These are phyloP conservation scores for Podotricha telesiphe DNA, from an alignment of 2,888 invertebrate genomes.

Conservation along the genomic window DNA sequence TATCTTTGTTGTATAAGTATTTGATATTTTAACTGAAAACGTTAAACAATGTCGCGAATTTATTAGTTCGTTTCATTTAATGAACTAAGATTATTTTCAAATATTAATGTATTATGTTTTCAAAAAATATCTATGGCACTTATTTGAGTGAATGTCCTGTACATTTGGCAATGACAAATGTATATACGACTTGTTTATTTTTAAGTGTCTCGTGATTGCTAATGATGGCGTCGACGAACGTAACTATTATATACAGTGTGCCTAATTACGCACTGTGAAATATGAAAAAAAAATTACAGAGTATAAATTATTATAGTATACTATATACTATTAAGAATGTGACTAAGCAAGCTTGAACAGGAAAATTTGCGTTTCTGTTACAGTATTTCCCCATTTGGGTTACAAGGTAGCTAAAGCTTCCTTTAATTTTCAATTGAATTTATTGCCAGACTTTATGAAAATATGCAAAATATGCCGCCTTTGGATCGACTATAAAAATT, in stretches of 20 bases:
- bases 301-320: not conserved
- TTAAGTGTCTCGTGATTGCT: constrained; percentile 60
- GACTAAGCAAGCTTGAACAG: constrained; percentile 3
- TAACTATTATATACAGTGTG: constrained; percentile 26
- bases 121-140: not conserved
- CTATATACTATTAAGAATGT: not conserved
- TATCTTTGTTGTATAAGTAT: not conserved
- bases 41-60: not conserved
- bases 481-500: not conserved
- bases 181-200: constrained; percentile 65
- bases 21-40: not conserved
- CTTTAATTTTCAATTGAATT: not conserved
- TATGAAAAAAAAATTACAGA: not conserved
- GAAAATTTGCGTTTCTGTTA: constrained; percentile 19
- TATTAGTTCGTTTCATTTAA: too few relatives aligned
- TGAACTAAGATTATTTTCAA: too few relatives aligned
- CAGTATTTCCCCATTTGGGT: constrained; percentile 12
- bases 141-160: constrained; percentile 22
- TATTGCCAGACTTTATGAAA: not conserved
- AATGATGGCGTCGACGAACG: constrained; percentile 41
- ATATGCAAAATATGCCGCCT: not conserved
- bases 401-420: constrained; percentile 11
- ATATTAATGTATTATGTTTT: not conserved
- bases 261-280: constrained; percentile 36
- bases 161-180: constrained; percentile 35